These are phyloP conservation scores for Polia nebulosa DNA, from an alignment of 2,888 invertebrate genomes.

Conservation along the genomic window DNA sequence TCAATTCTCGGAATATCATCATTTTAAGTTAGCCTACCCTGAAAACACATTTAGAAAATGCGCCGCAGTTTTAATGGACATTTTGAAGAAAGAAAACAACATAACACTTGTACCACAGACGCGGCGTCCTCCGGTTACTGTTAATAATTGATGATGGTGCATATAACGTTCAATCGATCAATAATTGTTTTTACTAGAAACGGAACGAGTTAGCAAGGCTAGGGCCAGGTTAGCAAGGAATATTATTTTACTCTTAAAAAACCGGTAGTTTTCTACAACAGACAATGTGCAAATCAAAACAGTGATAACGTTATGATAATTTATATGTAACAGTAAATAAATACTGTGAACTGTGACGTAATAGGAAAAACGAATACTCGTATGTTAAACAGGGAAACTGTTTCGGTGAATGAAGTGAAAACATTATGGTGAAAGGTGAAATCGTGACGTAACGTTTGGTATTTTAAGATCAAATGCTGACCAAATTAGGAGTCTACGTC, in stretches of 20 bases:
- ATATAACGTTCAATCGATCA: constrained; percentile 43
- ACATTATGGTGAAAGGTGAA: constrained; percentile 48
- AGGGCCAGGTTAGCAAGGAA: too few species aligned
- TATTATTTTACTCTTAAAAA: constrained; percentile 36
- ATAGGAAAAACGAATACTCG: constrained; percentile 55
- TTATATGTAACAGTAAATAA: constrained; percentile 45
- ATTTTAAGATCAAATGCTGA: constrained; percentile 42
- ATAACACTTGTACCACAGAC: constrained; percentile 25
- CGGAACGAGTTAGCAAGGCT: constrained; percentile 28
- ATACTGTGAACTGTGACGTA: constrained; percentile 45
- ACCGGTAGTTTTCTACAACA: constrained; percentile 30
- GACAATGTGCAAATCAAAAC: constrained; percentile 42
- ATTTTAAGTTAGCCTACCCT: constrained; percentile 65
- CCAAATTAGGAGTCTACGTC: constrained; percentile 31
- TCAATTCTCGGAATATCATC: constrained; percentile 93
- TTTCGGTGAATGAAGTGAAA: constrained; percentile 53
- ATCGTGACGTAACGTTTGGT: constrained; percentile 38
- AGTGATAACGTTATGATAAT: constrained; percentile 56
- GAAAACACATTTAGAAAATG: constrained; percentile 19
- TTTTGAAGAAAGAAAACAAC: constrained; percentile 12
- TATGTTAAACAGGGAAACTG: constrained; percentile 52
- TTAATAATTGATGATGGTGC: constrained; percentile 51
- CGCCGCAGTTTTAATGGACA: background rate
- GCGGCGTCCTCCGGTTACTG: constrained; percentile 29
- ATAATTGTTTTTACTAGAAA: constrained; percentile 30